phyloP scores from a whole-genome alignment of 1,140 invertebrate species.

The Diachasma alloeum region DNA sequence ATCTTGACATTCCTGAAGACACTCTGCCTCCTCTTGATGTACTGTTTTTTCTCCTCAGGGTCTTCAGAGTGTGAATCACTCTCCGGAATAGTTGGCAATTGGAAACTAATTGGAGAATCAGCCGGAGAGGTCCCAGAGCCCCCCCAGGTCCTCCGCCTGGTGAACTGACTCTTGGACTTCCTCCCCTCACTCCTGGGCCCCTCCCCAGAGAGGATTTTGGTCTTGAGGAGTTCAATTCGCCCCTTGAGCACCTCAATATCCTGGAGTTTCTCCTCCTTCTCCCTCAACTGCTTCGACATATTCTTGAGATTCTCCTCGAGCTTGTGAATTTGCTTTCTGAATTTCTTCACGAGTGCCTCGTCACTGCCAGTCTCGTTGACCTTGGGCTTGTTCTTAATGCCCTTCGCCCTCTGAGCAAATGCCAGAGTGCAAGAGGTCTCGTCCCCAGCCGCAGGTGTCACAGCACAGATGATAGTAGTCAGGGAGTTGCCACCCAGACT shows the following conservation, averaged over 20 bases:
- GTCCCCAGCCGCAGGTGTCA: constrained; percentile 77
- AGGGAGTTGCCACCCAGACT: constrained; percentile 88
- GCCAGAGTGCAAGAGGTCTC: constrained; percentile 79
- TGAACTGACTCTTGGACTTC: neutral
- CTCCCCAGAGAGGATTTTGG: constrained; percentile 32
- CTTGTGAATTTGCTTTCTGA: constrained; percentile 62
- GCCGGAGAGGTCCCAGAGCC: neutral
- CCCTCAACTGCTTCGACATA: constrained; percentile 45
- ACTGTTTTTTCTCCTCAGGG: constrained; percentile 17
- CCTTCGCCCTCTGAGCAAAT: constrained; percentile 75
- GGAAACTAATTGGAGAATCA: neutral
- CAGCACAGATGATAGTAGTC: constrained; percentile 85
- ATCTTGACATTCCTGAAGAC: neutral
- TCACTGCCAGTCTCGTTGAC: constrained; percentile 76
- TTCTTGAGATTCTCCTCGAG: constrained; percentile 60
- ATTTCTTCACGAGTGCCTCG: constrained; percentile 71
- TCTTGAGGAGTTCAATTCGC: constrained; percentile 47
- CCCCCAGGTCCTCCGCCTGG: neutral
- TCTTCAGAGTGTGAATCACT: constrained; percentile 15
- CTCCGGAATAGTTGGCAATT: constrained; percentile 45
- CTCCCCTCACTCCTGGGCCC: neutral
- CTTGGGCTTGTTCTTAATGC: constrained; percentile 75
- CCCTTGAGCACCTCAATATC: constrained; percentile 43
- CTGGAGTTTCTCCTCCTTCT: constrained; percentile 43
- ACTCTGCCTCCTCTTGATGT: constrained; percentile 20